A percentile compares a stretch with the other conserved stretches of the same genome.
phyloP scores from a whole-genome alignment of 1,140 invertebrate species.

The Neodiprion lecontei region DNA sequence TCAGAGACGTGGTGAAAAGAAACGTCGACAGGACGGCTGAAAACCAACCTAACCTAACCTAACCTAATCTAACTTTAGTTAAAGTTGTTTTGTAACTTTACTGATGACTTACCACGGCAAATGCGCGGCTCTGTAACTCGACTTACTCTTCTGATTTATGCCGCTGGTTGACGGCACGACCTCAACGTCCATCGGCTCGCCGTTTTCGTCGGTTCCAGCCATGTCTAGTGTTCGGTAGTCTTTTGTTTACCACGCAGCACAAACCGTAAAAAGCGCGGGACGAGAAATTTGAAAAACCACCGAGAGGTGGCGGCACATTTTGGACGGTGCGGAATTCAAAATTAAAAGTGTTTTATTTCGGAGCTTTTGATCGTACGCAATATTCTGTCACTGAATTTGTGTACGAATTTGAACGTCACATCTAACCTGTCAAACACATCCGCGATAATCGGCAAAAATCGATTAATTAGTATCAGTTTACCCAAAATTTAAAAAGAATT shows the following conservation, averaged over 20 bases:
- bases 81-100: background rate
- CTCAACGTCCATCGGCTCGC: constrained; percentile 45
- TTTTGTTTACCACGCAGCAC: background rate
- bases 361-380: background rate
- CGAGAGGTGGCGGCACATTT: background rate
- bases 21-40: background rate
- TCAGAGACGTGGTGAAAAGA: too few relatives aligned
- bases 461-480: background rate
- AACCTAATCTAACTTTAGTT: constrained; percentile 1
- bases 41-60: background rate
- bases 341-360: constrained; percentile 7
- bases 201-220: constrained; percentile 25
- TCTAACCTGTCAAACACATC: background rate
- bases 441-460: background rate
- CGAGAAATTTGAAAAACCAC: background rate
- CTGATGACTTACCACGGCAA: constrained; percentile 47
- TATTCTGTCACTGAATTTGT: too few relatives aligned
- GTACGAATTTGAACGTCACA: background rate
- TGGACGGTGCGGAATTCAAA: background rate
- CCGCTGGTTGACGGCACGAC: constrained; percentile 42
- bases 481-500: background rate
- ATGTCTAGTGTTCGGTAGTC: constrained; percentile 30
- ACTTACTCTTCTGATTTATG: constrained; percentile 16
- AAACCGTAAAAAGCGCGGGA: constrained; percentile 19
- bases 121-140: constrained; percentile 31